Conservation (phyloP, 2,888 invertebrate genomes). For the Autographa pulchrina region DNA sequence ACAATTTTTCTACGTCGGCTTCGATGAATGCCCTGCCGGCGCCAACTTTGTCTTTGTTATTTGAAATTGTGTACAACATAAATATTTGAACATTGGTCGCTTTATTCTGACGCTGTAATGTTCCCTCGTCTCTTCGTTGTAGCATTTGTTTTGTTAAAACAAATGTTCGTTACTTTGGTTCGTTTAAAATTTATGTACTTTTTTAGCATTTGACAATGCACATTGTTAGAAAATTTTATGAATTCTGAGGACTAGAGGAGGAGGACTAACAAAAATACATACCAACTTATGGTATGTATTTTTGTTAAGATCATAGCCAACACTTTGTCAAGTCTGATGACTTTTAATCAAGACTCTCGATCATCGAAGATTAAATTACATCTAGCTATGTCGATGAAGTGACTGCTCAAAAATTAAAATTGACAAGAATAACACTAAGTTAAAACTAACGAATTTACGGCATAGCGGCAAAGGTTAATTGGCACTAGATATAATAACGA, state of each 20-base stretch:
- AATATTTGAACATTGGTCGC: conserved; percentile 40
- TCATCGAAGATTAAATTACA: not conserved
- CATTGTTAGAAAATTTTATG: not conserved
- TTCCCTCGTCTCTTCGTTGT: conserved; percentile 26
- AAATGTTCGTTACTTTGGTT: conserved; percentile 16
- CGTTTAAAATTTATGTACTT: conserved; percentile 13
- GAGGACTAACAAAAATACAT: no score
- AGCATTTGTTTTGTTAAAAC: conserved; percentile 23
- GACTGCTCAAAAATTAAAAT: not conserved
- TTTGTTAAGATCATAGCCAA: not conserved
- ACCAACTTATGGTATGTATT: not conserved
- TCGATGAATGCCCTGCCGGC: conserved; percentile 47
- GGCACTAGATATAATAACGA: conserved; percentile 8
- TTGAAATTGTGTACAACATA: conserved; percentile 45
- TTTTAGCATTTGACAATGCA: not conserved
- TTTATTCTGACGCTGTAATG: conserved; percentile 38
- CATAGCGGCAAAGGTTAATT: conserved; percentile 43
- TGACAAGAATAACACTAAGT: conserved; percentile 1
- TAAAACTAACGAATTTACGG: conserved; percentile 16
- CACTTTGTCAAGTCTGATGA: not conserved
- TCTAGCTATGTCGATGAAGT: not conserved
- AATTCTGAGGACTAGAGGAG: not conserved
- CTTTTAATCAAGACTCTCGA: not conserved
- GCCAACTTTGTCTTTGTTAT: conserved; percentile 54
- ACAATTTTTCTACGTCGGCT: conserved; percentile 61